Evolutionary conservation across 2,888 invertebrate species (phyloP).

Genomic region (Linnaemya vulpina): DNA sequence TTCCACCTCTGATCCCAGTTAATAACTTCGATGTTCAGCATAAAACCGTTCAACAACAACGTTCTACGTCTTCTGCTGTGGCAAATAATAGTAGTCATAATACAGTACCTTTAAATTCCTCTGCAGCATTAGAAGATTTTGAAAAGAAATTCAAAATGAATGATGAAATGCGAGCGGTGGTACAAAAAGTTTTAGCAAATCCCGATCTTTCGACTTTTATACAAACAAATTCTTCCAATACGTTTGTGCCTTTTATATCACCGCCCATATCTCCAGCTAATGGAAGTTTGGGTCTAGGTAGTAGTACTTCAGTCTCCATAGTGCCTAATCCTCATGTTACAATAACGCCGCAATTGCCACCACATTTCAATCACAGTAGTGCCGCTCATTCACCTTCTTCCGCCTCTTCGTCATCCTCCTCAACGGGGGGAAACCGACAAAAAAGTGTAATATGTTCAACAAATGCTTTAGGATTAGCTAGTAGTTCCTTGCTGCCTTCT

Average conservation of each 20-base stretch:
- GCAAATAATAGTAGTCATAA: conserved; percentile 43
- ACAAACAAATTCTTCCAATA: conserved; percentile 79
- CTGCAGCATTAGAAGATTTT: conserved; percentile 79
- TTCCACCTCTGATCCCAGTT: conserved; percentile 76
- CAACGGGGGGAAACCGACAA: conserved; percentile 75
- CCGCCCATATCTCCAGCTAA: conserved; percentile 81
- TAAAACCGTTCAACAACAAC: conserved; percentile 55
- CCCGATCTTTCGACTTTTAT: conserved; percentile 82
- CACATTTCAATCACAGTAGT: conserved; percentile 76
- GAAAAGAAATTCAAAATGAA: conserved; percentile 82
- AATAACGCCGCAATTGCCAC: conserved; percentile 78
- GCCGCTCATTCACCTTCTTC: conserved; percentile 70
- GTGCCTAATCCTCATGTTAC: conserved; percentile 81
- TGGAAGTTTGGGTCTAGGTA: conserved; percentile 55
- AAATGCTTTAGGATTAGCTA: conserved; percentile 67
- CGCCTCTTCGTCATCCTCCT: conserved; percentile 67
- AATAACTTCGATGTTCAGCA: conserved; percentile 61
- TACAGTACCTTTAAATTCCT: conserved; percentile 78
- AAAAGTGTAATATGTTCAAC: conserved; percentile 83
- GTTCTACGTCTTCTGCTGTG: conserved; percentile 14
- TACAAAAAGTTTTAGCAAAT: conserved; percentile 81
- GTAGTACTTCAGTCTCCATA: conserved; percentile 77
- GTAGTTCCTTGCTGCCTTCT: conserved; percentile 67
- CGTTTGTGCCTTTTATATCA: conserved; percentile 80
- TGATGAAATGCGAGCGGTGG: conserved; percentile 82